Percentiles rank a stretch among this genome's conserved stretches.
Conservation (phyloP, 2,888 invertebrate genomes). For the Pteria penguin region DNA sequence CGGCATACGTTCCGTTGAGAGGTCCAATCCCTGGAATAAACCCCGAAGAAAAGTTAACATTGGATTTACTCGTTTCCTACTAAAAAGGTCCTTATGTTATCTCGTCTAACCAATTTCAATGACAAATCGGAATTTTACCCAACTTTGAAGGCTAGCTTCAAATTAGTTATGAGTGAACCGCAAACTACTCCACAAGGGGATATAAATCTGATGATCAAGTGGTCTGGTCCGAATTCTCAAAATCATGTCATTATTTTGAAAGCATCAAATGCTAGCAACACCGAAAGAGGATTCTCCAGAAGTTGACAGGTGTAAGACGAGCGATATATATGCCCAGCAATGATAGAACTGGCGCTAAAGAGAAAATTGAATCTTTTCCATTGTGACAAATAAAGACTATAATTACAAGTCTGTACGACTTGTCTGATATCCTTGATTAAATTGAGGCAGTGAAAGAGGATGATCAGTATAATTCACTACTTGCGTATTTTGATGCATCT, state of each 20-base stretch:
- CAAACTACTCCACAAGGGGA: conserved; percentile 20
- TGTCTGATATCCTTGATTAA: conserved; percentile 41
- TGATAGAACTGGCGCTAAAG: conserved; percentile 35
- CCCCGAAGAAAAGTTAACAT: not conserved
- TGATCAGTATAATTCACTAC: not conserved
- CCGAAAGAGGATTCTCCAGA: conserved; percentile 20
- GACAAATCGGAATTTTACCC: conserved; percentile 36
- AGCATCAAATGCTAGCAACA: conserved; percentile 33
- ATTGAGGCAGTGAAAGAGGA: conserved; percentile 40
- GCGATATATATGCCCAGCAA: conserved; percentile 40
- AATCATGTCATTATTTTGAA: conserved; percentile 32
- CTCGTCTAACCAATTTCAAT: conserved; percentile 40
- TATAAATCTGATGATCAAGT: conserved; percentile 38
- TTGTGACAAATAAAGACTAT: conserved; percentile 36
- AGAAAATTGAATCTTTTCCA: conserved; percentile 42
- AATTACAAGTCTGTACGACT: conserved; percentile 36
- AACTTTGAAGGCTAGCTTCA: conserved; percentile 38
- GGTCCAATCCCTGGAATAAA: not conserved
- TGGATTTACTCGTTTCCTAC: conserved; percentile 30
- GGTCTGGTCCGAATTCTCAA: conserved; percentile 30
- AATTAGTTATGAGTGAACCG: conserved; percentile 30
- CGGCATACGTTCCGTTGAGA: too few species aligned
- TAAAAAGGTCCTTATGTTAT: conserved; percentile 35
- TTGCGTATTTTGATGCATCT: conserved; percentile 2
- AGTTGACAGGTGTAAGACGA: conserved; percentile 40